Base-by-base conservation (phyloP, 2,888 invertebrate genomes). In the Unio pictorum region DNA sequence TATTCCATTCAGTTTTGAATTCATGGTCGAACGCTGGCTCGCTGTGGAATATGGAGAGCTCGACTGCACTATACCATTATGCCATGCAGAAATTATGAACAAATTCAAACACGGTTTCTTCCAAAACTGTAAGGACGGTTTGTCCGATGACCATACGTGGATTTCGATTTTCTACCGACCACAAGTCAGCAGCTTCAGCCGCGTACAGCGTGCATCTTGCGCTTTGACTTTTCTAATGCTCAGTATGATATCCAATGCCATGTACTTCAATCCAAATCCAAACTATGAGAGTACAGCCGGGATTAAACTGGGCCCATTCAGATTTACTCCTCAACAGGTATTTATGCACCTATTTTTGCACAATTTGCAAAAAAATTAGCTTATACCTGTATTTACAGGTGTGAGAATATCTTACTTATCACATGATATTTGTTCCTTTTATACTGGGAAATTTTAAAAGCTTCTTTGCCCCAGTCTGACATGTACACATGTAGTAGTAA, bases 211-310 rank as follows among this genome's bases (percentile, higher is more conserved):
- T 6, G 81, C 89, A 6, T 84, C 86, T 3, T 84, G 84, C 60
- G 86, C 87, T 71, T 76, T 89, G 61, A 80, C 87, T 30, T 72
- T 90, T 64, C 77, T 90, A 20, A 88, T 86, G 69, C 75, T 88
- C 17, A 86, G 88, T 45, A 90, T 90, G 90, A 76, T 90, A 57
- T 86, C 85, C n/a, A 89, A 89, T 72, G 89, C 90, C 28, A 88
- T 90, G 88, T 90, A 87, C 83, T 90, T 88, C 72, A 56, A 66
- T 11, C 67, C 71, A 3, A 54, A 64, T 4, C 61, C 60, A 18
- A 67, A 71, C 56, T 59, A 34, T 54, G 61, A 72, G 54, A 72
- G 69, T 56, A 56, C 75, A 4, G 66, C 58, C 20, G 17, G 65
- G 4, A 58, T 75, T 3, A 56, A 66, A 61, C 58, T 75, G 3